A percentile compares a stretch with the other conserved stretches of the same genome.
Conservation (phyloP, 2,113 vertebrate species). For the Prunella fulvescens region DNA sequence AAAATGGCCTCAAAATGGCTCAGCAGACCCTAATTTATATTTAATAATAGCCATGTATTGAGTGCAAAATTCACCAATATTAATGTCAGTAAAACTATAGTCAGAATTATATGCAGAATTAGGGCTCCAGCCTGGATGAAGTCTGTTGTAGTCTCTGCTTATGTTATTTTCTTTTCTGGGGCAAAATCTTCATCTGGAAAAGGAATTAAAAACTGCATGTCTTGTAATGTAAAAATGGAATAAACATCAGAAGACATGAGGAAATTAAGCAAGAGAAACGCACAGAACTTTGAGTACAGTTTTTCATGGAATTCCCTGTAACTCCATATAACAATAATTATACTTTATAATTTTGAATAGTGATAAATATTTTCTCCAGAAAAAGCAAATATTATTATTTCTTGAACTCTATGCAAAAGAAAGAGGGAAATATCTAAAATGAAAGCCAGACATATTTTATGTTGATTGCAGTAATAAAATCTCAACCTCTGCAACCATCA, state of each 20-base stretch:
- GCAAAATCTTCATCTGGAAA: background rate
- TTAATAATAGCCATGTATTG: background rate
- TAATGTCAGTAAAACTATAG: background rate
- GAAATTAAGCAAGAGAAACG: background rate
- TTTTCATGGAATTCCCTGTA: background rate
- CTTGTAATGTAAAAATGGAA: background rate
- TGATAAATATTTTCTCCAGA: background rate
- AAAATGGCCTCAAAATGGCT: background rate
- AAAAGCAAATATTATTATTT: background rate
- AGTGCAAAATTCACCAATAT: background rate
- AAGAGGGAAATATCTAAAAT: conserved; percentile 11
- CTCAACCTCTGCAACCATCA: conserved; percentile 40
- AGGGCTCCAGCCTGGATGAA: background rate
- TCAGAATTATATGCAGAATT: background rate
- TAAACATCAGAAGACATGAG: background rate
- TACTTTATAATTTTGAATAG: background rate
- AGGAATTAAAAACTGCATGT: background rate
- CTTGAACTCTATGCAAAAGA: background rate
- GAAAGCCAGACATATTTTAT: conserved; percentile 46
- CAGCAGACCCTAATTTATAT: background rate
- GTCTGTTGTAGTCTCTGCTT: background rate
- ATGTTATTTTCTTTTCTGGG: background rate
- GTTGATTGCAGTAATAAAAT: conserved; percentile 56
- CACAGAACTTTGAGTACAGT: background rate
- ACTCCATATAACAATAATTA: background rate